Evolutionary conservation across 2,113 vertebrate species (phyloP).

Genomic region (Butorides virescens): DNA sequence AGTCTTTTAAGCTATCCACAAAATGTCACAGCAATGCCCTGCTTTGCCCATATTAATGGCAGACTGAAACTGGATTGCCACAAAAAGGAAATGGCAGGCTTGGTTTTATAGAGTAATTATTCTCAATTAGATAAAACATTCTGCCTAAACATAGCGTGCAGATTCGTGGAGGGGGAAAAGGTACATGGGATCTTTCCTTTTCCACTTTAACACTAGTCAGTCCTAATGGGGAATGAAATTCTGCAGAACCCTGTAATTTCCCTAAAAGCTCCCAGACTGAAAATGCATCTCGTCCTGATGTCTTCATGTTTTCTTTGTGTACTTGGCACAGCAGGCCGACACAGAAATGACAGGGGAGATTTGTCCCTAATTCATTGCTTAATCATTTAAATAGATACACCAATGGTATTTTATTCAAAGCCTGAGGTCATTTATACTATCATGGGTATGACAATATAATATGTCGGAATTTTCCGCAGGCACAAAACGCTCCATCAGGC

Average conservation of each 20-base stretch:
- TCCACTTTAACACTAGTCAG: constrained; percentile 55
- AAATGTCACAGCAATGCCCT: background rate
- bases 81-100: background rate
- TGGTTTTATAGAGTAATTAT: constrained; percentile 23
- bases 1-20: background rate
- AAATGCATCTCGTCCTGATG: constrained; percentile 31
- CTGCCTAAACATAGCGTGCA: background rate
- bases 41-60: background rate
- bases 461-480: constrained; percentile 21
- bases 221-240: constrained; percentile 65
- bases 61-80: background rate
- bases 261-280: constrained; percentile 71
- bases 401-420: constrained; percentile 9
- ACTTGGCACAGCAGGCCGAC: constrained; percentile 39
- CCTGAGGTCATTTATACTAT: constrained; percentile 1
- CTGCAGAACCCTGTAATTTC: constrained; percentile 72
- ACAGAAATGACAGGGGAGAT: constrained; percentile 47
- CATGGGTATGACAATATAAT: constrained; percentile 29
- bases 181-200: constrained; percentile 47
- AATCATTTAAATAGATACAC: constrained; percentile 54
- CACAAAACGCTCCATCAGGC: background rate
- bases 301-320: constrained; percentile 40
- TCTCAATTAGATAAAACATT: constrained; percentile 26
- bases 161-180: background rate
- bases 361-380: constrained; percentile 44